Evolutionary conservation across 2,888 invertebrate genomes (phyloP), one percentile per base, ranked within the genome.

Genomic region (Spialia ferax): DNA sequence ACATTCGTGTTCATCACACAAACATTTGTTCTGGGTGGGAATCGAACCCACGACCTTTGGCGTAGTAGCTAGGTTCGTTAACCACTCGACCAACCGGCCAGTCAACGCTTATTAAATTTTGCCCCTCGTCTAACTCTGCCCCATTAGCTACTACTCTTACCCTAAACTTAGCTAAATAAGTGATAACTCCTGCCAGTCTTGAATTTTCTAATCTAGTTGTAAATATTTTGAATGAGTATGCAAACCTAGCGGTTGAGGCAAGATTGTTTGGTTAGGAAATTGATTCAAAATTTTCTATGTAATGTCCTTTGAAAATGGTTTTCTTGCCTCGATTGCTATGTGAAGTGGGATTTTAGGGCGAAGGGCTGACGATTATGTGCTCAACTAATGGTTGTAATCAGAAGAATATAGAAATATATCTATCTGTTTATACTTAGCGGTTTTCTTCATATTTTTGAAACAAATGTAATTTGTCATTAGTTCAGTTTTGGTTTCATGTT

Each of bases 251-350:
- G 86, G 80, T 75, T 68, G 77, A 86, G 92, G 92, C 92, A 93
- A 91, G 86, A 42, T 45, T 15, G n/a, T 22, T 50, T 60, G 54
- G 55, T 22, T n/a, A 26, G 54, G 56, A 22, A 62, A 55, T 22
- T 22, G 6, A 1, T 50, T 22, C 15, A 10, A 11, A 20, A 2
- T 48, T 48, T 48, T 48, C 45, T 20, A 22, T 4, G 10, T 10
- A 48, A 48, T 22, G 3, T 48, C 8, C 6, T 22, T 50, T 50
- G 6, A 15, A 45, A 18, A 18, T 1, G 11, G 45, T 42, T 63
- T 55, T 79, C 84, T 93, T 93, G 93, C 93, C 91, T 90, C 74
- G 74, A 82, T 87, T 91, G 93, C 92, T 93, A 93, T 86, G 93
- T 86, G 23, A 62, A 71, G 78, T 75, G 82, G 87, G 84, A 75